These are phyloP conservation scores for Corythaixoides concolor DNA, from an alignment of 2,113 vertebrate species.

Conservation along the genomic window DNA sequence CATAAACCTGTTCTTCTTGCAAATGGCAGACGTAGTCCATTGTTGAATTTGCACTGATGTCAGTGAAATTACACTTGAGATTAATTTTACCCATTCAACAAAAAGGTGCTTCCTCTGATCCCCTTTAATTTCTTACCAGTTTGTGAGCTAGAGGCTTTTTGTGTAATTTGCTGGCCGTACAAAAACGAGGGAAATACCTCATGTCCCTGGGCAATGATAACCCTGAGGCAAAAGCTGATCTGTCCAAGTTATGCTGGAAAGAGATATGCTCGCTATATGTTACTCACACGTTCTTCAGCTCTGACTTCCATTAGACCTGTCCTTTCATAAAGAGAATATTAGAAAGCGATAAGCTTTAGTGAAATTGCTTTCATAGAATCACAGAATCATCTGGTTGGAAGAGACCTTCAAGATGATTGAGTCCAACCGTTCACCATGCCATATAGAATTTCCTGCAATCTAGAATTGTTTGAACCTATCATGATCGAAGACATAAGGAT, in stretches of 20 bases:
- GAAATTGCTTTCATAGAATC: background rate
- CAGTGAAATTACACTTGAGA: background rate
- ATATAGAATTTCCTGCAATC: background rate
- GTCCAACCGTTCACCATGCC: no score
- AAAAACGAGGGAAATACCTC: background rate
- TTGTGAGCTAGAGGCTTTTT: background rate
- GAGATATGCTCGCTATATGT: background rate
- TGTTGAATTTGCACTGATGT: background rate
- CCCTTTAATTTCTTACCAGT: constrained; percentile 4
- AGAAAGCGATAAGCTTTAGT: background rate
- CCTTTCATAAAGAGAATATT: background rate
- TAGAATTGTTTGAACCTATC: background rate
- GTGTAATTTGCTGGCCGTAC: background rate
- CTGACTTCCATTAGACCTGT: background rate
- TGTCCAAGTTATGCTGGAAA: background rate
- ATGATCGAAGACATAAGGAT: background rate
- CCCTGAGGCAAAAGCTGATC: background rate
- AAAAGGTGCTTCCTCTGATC: constrained; percentile 6
- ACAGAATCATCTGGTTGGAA: no score
- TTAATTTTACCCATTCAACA: background rate
- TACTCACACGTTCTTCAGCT: background rate
- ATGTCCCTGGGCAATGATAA: background rate
- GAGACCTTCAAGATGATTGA: no score
- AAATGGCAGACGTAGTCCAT: background rate
- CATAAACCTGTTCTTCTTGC: background rate